Evolutionary conservation across 2,797 vertebrate species (phyloP).

Genomic region (Myripristis murdjan): DNA sequence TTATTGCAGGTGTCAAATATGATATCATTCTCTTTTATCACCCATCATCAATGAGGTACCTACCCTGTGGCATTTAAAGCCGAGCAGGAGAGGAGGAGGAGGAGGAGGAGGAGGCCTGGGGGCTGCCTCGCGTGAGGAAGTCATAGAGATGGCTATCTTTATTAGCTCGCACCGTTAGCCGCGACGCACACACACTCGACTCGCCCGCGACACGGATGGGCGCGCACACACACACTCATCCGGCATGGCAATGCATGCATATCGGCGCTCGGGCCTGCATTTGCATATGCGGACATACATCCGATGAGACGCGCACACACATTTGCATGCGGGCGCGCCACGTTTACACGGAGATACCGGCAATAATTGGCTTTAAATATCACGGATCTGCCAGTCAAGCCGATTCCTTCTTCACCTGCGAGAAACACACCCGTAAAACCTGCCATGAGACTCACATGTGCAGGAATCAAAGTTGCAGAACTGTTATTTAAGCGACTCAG

Average conservation of each 20-base stretch:
- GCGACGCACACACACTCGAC: constrained; percentile 8
- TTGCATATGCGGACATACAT: too few relatives aligned
- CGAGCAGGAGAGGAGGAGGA: constrained; percentile 20
- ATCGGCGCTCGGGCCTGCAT: background rate
- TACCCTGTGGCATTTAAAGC: constrained; percentile 77
- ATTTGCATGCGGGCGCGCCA: too few relatives aligned
- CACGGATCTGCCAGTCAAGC: too few relatives aligned
- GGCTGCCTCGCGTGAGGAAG: constrained; percentile 54
- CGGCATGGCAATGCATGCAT: background rate
- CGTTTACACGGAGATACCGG: too few relatives aligned
- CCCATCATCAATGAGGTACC: constrained; percentile 72
- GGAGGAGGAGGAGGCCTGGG: constrained; percentile 27
- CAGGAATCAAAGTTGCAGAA: too few relatives aligned
- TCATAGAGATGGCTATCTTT: constrained; percentile 58
- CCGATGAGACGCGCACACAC: too few relatives aligned
- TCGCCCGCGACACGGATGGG: background rate
- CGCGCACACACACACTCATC: background rate
- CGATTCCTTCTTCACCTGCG: too few relatives aligned
- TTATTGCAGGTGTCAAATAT: constrained; percentile 83
- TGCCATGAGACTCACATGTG: too few relatives aligned
- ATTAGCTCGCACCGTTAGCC: constrained; percentile 37
- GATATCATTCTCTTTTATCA: constrained; percentile 84
- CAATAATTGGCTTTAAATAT: too few relatives aligned
- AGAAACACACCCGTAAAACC: too few relatives aligned
- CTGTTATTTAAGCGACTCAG: too few relatives aligned